Evolutionary conservation across 1,140 invertebrate genomes (phyloP), one percentile per base, ranked within the genome.

Genomic region (Trichonephila inaurata): DNA sequence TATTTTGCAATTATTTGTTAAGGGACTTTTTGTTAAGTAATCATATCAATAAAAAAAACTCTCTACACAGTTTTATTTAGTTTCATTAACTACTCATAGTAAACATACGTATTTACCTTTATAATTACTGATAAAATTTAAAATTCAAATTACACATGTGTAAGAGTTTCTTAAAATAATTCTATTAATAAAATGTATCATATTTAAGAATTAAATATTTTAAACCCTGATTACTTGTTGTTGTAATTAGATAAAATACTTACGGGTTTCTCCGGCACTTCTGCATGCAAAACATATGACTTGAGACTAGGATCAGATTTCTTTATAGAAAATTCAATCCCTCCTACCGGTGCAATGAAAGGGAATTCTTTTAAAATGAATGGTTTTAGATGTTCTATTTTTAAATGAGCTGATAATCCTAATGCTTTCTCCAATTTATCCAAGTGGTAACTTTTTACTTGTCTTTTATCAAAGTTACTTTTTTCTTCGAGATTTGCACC

Each of bases 241-340:
- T 24, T 77, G 16, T 8, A 8, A 77, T 40, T 7, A 77, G 16
- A 60, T 58, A 64, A 40, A 51, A 40, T 12, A 90, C 93, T 90
- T 90, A 94, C 93, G 1, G 14, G 5, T 33, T 87, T 77, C 89
- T 66, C 90, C 44, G 93, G 93, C 24, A 89, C 85, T 60, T 94
- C 93, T 6, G 90, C 19, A 19, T 10, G 33, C 8, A 90, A 3
- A n/a, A 60, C 93, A 40, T 66, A 90, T 24, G 86, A 60, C 58
- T 33, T 85, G 66, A 94, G 62, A 16, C 21, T 40, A 4, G 1
- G 16, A 90, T 94, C 93, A 16, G 87, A 64, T 60, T 94, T 94
- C 81, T 85, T 94, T 16, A 94, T 7, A 33, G 61, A 18, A 33
- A 94, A 69, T 69, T 94, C 93, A 28, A 89, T 21, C 60, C 64